These are phyloP conservation scores for Agraylea sexmaculata DNA, from an alignment of 1,140 invertebrate species.

Conservation along the genomic window DNA sequence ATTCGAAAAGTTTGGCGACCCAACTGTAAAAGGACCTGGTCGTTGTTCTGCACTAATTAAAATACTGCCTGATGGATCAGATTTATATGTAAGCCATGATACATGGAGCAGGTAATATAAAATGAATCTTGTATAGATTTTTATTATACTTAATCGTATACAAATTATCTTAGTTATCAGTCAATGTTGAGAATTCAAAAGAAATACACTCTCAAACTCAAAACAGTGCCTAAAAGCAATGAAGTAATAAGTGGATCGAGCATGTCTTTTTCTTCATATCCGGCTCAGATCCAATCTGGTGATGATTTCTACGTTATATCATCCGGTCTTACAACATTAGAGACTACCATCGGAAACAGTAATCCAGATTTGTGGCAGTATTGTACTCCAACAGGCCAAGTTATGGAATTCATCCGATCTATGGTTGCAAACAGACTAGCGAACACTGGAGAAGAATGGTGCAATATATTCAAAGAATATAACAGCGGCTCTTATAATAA, in stretches of 20 bases:
- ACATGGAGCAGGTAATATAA: constrained; percentile 43
- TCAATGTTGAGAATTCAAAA: constrained; percentile 55
- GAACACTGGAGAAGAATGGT: constrained; percentile 47
- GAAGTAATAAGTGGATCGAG: constrained; percentile 35
- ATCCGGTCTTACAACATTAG: constrained; percentile 51
- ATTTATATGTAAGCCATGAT: constrained; percentile 51
- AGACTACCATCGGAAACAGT: constrained; percentile 64
- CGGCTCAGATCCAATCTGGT: constrained; percentile 46
- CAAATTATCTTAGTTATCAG: constrained; percentile 31
- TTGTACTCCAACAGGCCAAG: constrained; percentile 40
- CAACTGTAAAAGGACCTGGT: constrained; percentile 21
- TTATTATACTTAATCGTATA: constrained; percentile 1
- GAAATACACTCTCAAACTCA: constrained; percentile 47
- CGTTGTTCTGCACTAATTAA: constrained; percentile 55
- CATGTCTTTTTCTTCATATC: constrained; percentile 54
- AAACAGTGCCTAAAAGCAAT: constrained; percentile 15
- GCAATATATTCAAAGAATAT: constrained; percentile 36
- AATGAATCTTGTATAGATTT: not conserved
- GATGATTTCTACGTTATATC: constrained; percentile 62
- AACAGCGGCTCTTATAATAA: constrained; percentile 79
- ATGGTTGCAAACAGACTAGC: constrained; percentile 61
- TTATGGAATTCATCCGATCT: constrained; percentile 52
- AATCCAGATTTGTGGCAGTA: constrained; percentile 49
- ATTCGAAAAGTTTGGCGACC: constrained; percentile 24
- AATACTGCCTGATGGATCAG: constrained; percentile 41